Evolutionary conservation across 1,140 invertebrate genomes (phyloP).

Genomic region (Drosophila chauvacae): DNA sequence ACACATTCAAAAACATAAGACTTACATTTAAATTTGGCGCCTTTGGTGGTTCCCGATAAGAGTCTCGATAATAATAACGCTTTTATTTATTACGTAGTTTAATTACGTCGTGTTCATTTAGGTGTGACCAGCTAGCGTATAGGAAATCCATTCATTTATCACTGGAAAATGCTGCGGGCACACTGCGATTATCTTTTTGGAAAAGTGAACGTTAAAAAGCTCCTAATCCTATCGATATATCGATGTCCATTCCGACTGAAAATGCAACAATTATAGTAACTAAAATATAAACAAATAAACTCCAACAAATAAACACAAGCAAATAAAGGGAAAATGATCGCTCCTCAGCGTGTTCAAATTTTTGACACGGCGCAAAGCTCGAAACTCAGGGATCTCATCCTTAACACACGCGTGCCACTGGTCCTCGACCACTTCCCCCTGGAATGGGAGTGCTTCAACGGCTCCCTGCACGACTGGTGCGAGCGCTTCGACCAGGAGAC

Average conservation of each 20-base stretch:
- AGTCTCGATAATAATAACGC: background rate
- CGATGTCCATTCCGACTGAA: no score
- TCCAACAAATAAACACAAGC: background rate
- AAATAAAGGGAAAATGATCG: no score
- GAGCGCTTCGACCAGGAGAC: constrained; percentile 83
- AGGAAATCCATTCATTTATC: no score
- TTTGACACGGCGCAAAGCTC: constrained; percentile 16
- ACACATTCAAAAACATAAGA: background rate
- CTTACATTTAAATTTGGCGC: background rate
- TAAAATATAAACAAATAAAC: background rate
- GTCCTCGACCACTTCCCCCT: constrained; percentile 63
- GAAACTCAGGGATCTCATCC: constrained; percentile 63
- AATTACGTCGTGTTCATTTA: no score
- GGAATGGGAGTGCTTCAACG: constrained; percentile 70
- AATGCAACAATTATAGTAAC: no score
- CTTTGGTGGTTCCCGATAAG: background rate
- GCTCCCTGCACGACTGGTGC: constrained; percentile 85
- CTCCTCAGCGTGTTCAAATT: no score
- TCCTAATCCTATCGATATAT: no score
- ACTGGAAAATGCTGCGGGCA: no score
- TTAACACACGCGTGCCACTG: constrained; percentile 69
- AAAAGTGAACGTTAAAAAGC: no score
- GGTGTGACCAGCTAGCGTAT: background rate
- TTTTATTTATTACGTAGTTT: background rate
- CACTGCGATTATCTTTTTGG: no score